Evolutionary conservation across 2,797 vertebrate species (phyloP).

Genomic region (Lycodopsis pacificus): DNA sequence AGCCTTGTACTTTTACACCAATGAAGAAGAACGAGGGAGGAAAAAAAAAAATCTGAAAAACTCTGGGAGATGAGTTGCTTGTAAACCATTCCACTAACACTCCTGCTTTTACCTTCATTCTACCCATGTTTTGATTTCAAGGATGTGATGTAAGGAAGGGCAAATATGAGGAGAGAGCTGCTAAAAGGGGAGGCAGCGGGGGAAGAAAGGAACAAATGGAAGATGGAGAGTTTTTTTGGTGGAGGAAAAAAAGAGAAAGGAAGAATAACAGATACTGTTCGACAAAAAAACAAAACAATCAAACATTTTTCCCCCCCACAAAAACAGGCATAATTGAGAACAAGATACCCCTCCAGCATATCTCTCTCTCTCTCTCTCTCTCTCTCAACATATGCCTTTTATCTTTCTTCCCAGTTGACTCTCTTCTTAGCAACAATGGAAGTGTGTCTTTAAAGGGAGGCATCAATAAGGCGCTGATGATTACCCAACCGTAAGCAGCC

Average conservation of each 20-base stretch:
- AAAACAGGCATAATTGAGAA: slow-evolving; percentile 38
- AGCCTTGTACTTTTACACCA: slow-evolving; percentile 75
- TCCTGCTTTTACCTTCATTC: slow-evolving; percentile 34
- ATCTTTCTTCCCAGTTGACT: slow-evolving; percentile 26
- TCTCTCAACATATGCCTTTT: slow-evolving; percentile 30
- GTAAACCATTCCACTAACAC: slow-evolving; percentile 48
- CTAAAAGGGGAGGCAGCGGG: background rate
- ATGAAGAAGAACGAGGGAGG: slow-evolving; percentile 49
- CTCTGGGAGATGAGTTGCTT: slow-evolving; percentile 53
- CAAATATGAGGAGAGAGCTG: slow-evolving; percentile 13
- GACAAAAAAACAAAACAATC: slow-evolving; percentile 1
- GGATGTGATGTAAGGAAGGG: slow-evolving; percentile 48
- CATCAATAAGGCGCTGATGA: slow-evolving; percentile 52
- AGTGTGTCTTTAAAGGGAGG: slow-evolving; percentile 46
- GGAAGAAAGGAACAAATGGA: background rate
- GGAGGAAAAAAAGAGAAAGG: background rate
- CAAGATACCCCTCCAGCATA: slow-evolving; percentile 39
- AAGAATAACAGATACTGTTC: background rate
- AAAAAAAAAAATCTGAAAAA: slow-evolving; percentile 8
- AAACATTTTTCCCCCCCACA: background rate
- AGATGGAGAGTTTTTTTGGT: background rate
- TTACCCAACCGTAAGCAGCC: slow-evolving; percentile 51
- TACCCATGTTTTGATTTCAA: slow-evolving; percentile 38
- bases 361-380: background rate
- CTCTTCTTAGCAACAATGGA: slow-evolving; percentile 39